Evolutionary conservation across 2,888 invertebrate species (phyloP).

Genomic region (Bimastos eiseni): DNA sequence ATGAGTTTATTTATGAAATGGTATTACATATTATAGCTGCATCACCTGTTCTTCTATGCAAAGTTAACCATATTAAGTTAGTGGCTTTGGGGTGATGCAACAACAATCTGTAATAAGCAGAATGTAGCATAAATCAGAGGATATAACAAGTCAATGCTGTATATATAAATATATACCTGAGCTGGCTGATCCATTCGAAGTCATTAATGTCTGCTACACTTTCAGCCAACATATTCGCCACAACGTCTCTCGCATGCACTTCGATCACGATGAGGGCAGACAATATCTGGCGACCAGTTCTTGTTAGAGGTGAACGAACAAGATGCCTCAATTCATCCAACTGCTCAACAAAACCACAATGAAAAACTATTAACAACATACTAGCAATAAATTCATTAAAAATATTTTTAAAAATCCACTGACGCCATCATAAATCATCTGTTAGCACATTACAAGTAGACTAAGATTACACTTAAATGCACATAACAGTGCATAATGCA

Average conservation of each 20-base stretch:
- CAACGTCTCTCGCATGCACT: conserved; percentile 79
- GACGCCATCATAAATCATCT: background rate
- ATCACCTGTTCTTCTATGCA: too few species aligned
- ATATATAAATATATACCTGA: conserved; percentile 64
- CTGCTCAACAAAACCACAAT: conserved; percentile 60
- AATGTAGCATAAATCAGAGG: too few species aligned
- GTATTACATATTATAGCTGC: background rate
- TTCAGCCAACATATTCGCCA: conserved; percentile 70
- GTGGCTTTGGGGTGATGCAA: too few species aligned
- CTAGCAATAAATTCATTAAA: background rate
- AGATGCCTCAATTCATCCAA: conserved; percentile 73
- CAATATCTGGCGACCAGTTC: conserved; percentile 74
- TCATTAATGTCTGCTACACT: conserved; percentile 72
- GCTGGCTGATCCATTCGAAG: conserved; percentile 81
- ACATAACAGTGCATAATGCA: too few species aligned
- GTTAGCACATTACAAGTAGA: background rate
- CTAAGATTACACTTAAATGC: background rate
- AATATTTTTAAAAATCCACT: background rate
- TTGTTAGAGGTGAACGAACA: conserved; percentile 73
- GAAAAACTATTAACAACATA: conserved; percentile 2
- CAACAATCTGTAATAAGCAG: too few species aligned
- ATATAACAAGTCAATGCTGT: too few species aligned
- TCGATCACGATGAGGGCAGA: conserved; percentile 80
- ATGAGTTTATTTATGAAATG: too few species aligned
- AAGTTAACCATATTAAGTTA: too few species aligned